These are phyloP conservation scores for Drosophila helvetica DNA, from an alignment of 2,888 invertebrate genomes.

Conservation along the genomic window DNA sequence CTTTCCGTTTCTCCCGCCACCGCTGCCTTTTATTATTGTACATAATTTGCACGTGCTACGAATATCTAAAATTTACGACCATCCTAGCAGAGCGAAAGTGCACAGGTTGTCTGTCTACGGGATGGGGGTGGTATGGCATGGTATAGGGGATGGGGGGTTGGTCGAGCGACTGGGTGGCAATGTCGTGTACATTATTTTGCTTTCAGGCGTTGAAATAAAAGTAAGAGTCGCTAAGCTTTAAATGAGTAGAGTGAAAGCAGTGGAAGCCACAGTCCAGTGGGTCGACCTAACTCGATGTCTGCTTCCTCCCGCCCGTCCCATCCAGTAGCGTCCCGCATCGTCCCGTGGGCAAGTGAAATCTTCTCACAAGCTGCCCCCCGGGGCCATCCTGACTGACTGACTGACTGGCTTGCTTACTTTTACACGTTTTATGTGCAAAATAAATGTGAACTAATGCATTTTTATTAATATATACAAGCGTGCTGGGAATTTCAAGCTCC, in stretches of 20 bases:
- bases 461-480: slow-evolving; percentile 80
- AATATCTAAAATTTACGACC: slow-evolving; percentile 77
- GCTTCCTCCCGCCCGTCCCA: neutral
- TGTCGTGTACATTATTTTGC: slow-evolving; percentile 78
- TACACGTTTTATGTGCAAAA: slow-evolving; percentile 77
- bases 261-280: slow-evolving; percentile 12
- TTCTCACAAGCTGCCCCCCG: slow-evolving; percentile 55
- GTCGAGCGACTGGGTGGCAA: neutral
- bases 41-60: slow-evolving; percentile 80
- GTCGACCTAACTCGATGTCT: neutral
- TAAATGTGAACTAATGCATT: slow-evolving; percentile 81
- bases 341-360: slow-evolving; percentile 44
- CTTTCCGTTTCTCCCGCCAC: slow-evolving; percentile 6
- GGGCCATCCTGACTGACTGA: slow-evolving; percentile 33
- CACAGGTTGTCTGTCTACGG: slow-evolving; percentile 57
- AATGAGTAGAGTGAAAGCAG: slow-evolving; percentile 52
- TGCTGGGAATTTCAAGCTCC: slow-evolving; percentile 67
- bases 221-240: slow-evolving; percentile 73
- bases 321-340: neutral
- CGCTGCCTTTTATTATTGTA: slow-evolving; percentile 61
- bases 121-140: neutral
- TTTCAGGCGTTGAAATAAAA: slow-evolving; percentile 68
- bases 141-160: slow-evolving; percentile 5
- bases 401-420: slow-evolving; percentile 59
- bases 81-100: slow-evolving; percentile 64